Conservation (phyloP, 2,888 invertebrate species). For the Apamea anceps region DNA sequence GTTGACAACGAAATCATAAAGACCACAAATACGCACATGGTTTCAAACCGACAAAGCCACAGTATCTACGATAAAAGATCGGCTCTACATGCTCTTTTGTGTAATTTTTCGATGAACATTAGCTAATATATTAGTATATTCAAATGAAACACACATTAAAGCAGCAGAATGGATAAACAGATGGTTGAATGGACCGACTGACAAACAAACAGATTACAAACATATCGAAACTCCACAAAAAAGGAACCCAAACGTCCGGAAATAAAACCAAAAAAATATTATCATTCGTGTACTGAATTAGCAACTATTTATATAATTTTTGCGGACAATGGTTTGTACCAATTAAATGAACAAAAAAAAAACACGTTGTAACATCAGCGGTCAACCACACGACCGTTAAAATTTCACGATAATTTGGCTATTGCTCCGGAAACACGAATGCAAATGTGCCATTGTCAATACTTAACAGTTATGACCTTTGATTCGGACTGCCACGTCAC, state of each 20-base stretch:
- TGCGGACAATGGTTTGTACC: conserved; percentile 42
- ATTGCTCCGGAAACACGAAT: conserved; percentile 84
- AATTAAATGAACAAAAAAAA: conserved; percentile 54
- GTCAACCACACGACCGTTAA: conserved; percentile 84
- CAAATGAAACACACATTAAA: background rate
- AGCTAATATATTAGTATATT: conserved; percentile 19
- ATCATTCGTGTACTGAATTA: conserved; percentile 26
- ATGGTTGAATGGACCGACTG: conserved; percentile 20
- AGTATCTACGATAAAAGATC: background rate
- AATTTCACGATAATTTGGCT: conserved; percentile 84
- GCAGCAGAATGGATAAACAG: conserved; percentile 19
- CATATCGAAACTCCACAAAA: conserved; percentile 14
- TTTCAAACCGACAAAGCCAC: background rate
- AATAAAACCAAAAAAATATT: conserved; percentile 22
- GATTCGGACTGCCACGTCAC: conserved; percentile 69
- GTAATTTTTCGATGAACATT: conserved; percentile 1
- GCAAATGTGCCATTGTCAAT: conserved; percentile 87
- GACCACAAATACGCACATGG: background rate
- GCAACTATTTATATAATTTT: conserved; percentile 44
- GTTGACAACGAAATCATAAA: background rate
- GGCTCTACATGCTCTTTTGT: background rate
- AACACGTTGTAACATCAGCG: conserved; percentile 71
- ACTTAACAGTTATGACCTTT: conserved; percentile 84
- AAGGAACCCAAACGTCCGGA: conserved; percentile 18
- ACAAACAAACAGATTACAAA: conserved; percentile 35